A percentile compares a stretch with the other conserved stretches of the same genome.
These are phyloP conservation scores for Myocastor coypus DNA, from an alignment of 2,113 vertebrate genomes.

Conservation along the genomic window DNA sequence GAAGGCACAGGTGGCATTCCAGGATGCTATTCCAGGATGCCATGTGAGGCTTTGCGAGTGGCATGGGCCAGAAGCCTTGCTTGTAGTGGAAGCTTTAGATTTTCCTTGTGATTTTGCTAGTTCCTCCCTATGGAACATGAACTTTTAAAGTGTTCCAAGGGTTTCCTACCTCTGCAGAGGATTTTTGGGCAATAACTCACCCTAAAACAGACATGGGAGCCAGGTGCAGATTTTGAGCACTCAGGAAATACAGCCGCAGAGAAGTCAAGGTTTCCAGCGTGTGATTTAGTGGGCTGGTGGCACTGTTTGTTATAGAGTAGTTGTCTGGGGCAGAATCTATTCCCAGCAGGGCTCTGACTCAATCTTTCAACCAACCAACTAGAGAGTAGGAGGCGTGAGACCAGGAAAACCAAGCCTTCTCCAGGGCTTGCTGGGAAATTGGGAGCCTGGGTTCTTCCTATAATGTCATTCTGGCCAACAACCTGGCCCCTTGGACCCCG, in stretches of 20 bases:
- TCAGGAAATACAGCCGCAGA: slow-evolving; percentile 48
- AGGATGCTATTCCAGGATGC: slow-evolving; percentile 11
- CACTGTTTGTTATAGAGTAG: slow-evolving; percentile 32
- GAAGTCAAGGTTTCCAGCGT: slow-evolving; percentile 55
- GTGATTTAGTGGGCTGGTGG: slow-evolving; percentile 47
- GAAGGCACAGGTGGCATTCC: background rate
- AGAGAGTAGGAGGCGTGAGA: slow-evolving; percentile 39
- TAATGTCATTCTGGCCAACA: slow-evolving; percentile 41
- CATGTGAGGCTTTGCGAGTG: slow-evolving; percentile 4
- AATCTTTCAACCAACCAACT: slow-evolving; percentile 54
- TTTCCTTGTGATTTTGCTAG: slow-evolving; percentile 54
- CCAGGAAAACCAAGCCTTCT: slow-evolving; percentile 31
- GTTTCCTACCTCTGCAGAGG: slow-evolving; percentile 1
- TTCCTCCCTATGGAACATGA: slow-evolving; percentile 15
- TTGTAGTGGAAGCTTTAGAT: slow-evolving; percentile 38
- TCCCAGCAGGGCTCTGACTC: slow-evolving; percentile 59
- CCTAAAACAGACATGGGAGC: slow-evolving; percentile 8
- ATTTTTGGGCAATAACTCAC: slow-evolving; percentile 56
- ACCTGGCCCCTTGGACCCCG: background rate
- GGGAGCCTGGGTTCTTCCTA: background rate
- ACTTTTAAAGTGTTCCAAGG: slow-evolving; percentile 53
- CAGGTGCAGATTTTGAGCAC: slow-evolving; percentile 40
- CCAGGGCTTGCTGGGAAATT: slow-evolving; percentile 7
- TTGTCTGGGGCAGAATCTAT: slow-evolving; percentile 61
- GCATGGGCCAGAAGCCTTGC: slow-evolving; percentile 48